Percentiles rank a stretch among this genome's conserved stretches.
phyloP scores from a whole-genome alignment of 2,113 vertebrate genomes.

The Rhabdomys dilectus region DNA sequence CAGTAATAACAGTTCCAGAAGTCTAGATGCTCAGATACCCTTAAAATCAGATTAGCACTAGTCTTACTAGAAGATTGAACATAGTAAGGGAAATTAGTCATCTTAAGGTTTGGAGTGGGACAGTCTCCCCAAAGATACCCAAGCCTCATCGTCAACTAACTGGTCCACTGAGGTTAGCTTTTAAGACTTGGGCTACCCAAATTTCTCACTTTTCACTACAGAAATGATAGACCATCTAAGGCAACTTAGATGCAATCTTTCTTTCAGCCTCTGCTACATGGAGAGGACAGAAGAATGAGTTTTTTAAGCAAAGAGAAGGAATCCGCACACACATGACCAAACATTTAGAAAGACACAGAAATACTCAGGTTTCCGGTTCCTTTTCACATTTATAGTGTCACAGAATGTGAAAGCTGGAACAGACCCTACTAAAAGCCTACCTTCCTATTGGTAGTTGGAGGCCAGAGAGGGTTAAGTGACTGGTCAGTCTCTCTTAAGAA shows the following conservation, averaged over 20 bases:
- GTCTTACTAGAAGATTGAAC: conserved; percentile 52
- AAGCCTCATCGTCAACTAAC: not conserved
- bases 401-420: not conserved
- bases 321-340: not conserved
- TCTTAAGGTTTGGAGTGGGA: not conserved
- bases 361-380: not conserved
- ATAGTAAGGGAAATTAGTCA: conserved; percentile 52
- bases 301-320: not conserved
- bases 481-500: not conserved
- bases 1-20: conserved; percentile 73
- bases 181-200: not conserved
- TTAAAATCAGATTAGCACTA: conserved; percentile 68
- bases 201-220: not conserved
- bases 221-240: not conserved
- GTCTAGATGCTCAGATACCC: conserved; percentile 51
- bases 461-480: not conserved
- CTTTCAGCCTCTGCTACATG: not conserved
- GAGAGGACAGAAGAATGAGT: not conserved
- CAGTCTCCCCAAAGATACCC: not conserved
- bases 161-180: not conserved
- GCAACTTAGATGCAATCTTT: not conserved
- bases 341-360: not conserved
- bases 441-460: not conserved
- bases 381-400: not conserved
- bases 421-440: not conserved